Base-by-base conservation (phyloP, 2,888 invertebrate genomes). In the Schizotus pectinicornis region DNA sequence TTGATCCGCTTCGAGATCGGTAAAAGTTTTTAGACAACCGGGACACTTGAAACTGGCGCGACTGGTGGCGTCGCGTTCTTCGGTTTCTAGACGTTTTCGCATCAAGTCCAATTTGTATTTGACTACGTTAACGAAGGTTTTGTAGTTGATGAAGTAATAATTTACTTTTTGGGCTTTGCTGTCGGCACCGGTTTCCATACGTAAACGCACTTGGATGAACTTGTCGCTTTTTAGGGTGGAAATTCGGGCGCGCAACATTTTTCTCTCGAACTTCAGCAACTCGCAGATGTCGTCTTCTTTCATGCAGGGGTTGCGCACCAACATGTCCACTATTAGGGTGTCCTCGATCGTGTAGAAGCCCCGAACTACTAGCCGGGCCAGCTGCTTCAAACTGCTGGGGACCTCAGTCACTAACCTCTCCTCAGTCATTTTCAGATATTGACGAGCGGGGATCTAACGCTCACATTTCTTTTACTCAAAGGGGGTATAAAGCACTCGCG, bases 91-190 rank as follows among this genome's bases (percentile, higher is more conserved):
- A 68, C 95, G 89, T 75, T 95, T 93, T 56, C 95, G 86, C 92
- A 98, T 96, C 74, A 95, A 85, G 81, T 98, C 97, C 75, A 98
- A 81, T 81, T 98, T 98, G 80, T 98, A 98, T 80, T 97, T 98
- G 0, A 98, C 94, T 8, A 98, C 95, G 82, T 98, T 98, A 3
- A 98, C 97, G 80, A 97, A 97, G 35, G 91, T 92, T 83, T 95
- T 95, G 80, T 97, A 98, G 80, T 97, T 97, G 69, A 98, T 97
- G 75, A 95, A 98, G 80, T 97, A 98, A 79, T 96, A 98, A 80
- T 96, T 97, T 12, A 96, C 95, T 83, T 95, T 93, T 73, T 94
- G 95, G 32, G 95, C 94, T 82, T 95, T 95, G 3, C 95, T 95
- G 80, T 98, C 97, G 0, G 88, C 85, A 34, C 93, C 95, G 51